Evolutionary conservation across 2,113 vertebrate genomes (phyloP).

Genomic region (Gallinago jamesoni): DNA sequence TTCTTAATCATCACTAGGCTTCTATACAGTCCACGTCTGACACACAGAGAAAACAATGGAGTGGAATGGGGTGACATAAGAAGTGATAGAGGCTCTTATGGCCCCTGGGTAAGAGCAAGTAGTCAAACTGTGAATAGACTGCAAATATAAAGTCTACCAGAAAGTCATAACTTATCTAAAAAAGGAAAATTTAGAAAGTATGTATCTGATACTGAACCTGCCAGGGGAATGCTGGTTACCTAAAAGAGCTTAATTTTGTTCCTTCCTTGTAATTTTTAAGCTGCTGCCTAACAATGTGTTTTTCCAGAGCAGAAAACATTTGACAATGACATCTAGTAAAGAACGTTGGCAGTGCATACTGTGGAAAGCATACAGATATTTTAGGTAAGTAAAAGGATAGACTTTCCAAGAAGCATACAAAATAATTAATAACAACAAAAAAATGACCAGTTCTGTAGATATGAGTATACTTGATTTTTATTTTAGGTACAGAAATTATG

Average conservation of each 20-base stretch:
- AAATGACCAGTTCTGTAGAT: neutral
- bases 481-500: neutral
- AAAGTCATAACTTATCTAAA: neutral
- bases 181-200: neutral
- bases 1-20: neutral
- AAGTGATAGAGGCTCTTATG: neutral
- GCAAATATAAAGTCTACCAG: neutral
- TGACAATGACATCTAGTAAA: neutral
- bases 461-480: neutral
- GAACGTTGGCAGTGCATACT: neutral
- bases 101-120: neutral
- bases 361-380: neutral
- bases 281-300: neutral
- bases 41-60: neutral
- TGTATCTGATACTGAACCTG: neutral
- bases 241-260: neutral
- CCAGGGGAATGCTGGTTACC: neutral
- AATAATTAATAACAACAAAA: neutral
- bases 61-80: neutral
- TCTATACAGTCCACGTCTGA: neutral
- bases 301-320: neutral
- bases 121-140: neutral
- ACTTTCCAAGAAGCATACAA: neutral
- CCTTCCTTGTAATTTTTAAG: neutral
- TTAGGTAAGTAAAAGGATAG: neutral